Conservation (phyloP, 2,797 vertebrate species). For the Smutsia temminckii region DNA sequence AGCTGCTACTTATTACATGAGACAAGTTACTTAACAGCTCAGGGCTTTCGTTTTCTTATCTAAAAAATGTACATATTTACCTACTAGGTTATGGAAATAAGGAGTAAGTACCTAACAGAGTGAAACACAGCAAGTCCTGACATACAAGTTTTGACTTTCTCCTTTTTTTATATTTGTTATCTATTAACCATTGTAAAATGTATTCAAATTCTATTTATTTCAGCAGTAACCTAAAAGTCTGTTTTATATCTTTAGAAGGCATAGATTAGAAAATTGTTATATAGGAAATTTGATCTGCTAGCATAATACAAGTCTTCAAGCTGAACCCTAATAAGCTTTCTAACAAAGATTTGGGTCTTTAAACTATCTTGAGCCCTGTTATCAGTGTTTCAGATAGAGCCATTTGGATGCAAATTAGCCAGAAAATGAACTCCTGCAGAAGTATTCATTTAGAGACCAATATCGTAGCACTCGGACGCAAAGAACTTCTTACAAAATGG, state of each 20-base stretch:
- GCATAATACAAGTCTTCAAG: slow-evolving; percentile 32
- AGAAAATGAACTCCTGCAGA: slow-evolving; percentile 79
- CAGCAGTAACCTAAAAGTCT: slow-evolving; percentile 49
- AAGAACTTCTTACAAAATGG: slow-evolving; percentile 78
- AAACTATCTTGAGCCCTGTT: slow-evolving; percentile 74
- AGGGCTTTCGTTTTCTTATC: not conserved
- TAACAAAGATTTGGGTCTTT: slow-evolving; percentile 74
- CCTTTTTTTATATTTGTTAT: not conserved
- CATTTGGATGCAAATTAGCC: slow-evolving; percentile 84
- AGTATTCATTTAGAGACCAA: slow-evolving; percentile 80
- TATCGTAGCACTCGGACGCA: slow-evolving; percentile 62
- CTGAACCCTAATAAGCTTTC: slow-evolving; percentile 70
- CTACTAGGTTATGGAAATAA: slow-evolving; percentile 14
- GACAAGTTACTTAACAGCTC: not conserved
- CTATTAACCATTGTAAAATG: not conserved
- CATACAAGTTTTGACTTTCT: not conserved
- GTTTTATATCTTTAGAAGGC: slow-evolving; percentile 59
- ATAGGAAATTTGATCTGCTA: slow-evolving; percentile 56
- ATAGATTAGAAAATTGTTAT: slow-evolving; percentile 59
- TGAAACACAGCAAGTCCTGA: not conserved
- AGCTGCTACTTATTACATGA: not conserved
- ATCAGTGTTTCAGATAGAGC: slow-evolving; percentile 69
- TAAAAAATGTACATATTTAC: slow-evolving; percentile 36
- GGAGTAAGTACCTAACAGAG: not conserved
- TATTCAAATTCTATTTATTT: slow-evolving; percentile 54